Conservation (phyloP, 2,797 vertebrate genomes). For the Oryzias sinensis region DNA sequence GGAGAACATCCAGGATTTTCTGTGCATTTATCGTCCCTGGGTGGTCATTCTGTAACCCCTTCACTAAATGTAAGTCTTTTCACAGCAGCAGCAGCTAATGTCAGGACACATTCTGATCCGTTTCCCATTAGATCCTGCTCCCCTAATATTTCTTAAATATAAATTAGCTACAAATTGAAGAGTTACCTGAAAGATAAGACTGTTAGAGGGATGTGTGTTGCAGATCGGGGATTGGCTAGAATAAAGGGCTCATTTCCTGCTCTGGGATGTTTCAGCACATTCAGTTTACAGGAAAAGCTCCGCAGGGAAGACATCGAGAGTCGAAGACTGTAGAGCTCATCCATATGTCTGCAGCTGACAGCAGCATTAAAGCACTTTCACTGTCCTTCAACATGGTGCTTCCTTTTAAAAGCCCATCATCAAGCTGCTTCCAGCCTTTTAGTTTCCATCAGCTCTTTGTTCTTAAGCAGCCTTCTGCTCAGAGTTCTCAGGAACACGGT, state of each 20-base stretch:
- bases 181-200: neutral
- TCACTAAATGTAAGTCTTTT: too few species aligned
- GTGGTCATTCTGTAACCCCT: too few species aligned
- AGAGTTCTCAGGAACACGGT: conserved; percentile 13
- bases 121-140: too few species aligned
- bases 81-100: too few species aligned
- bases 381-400: conserved; percentile 35
- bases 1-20: too few species aligned
- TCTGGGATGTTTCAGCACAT: conserved; percentile 11
- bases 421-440: conserved; percentile 50
- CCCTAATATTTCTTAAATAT: neutral
- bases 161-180: neutral
- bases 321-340: conserved; percentile 12
- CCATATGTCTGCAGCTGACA: conserved; percentile 45
- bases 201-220: neutral
- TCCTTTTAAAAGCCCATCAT: conserved; percentile 65
- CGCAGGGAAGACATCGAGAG: conserved; percentile 8
- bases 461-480: conserved; percentile 12
- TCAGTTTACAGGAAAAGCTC: conserved; percentile 23
- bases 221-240: neutral
- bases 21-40: too few species aligned
- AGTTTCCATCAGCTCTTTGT: conserved; percentile 54
- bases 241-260: conserved; percentile 3
- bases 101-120: too few species aligned
- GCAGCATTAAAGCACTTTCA: conserved; percentile 52